Evolutionary conservation across 2,113 vertebrate genomes (phyloP).

Genomic region (Etia nguti): DNA sequence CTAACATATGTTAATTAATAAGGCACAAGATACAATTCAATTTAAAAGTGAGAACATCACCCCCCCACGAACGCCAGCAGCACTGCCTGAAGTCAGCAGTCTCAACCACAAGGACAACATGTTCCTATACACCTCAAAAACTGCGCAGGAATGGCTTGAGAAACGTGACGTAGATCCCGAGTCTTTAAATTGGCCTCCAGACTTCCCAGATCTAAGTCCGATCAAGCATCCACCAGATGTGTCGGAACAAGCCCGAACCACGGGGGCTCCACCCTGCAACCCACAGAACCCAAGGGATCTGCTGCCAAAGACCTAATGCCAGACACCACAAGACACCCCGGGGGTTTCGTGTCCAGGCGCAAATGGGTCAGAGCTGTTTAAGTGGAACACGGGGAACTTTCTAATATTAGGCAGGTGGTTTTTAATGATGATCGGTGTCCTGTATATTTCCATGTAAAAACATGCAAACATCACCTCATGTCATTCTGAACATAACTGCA

Average conservation of each 20-base stretch:
- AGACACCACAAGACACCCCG: background rate
- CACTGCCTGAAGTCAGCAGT: background rate
- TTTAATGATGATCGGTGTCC: background rate
- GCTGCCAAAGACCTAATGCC: background rate
- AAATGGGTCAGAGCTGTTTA: background rate
- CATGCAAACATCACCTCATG: background rate
- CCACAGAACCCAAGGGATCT: background rate
- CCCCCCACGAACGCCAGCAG: background rate
- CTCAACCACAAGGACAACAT: accelerated
- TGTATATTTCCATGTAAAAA: background rate
- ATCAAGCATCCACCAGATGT: background rate
- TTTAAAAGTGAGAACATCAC: background rate
- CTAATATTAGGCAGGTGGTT: background rate
- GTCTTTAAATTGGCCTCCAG: background rate
- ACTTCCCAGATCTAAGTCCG: background rate
- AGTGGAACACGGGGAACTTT: background rate
- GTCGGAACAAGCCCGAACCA: background rate
- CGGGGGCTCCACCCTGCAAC: background rate
- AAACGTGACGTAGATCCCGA: background rate
- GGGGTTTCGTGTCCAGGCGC: background rate
- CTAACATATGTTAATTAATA: background rate
- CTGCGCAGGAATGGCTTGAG: background rate
- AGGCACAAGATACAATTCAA: background rate
- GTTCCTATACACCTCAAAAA: background rate
- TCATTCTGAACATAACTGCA: background rate